A percentile compares a stretch with the other conserved stretches of the same genome.
Evolutionary conservation across 2,888 invertebrate genomes (phyloP).

Genomic region (Synergus itoensis): DNA sequence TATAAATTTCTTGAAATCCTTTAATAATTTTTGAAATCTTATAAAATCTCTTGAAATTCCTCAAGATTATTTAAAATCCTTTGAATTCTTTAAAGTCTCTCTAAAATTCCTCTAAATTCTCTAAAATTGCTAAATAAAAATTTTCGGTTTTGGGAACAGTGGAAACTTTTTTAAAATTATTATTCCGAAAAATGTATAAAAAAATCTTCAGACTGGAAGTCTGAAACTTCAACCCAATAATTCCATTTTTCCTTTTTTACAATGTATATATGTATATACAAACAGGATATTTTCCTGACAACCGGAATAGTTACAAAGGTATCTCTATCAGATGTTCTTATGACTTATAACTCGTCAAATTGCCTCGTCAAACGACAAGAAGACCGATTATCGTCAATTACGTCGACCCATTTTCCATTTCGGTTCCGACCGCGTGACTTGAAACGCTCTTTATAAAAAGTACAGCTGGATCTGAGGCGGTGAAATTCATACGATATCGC

Average conservation of each 20-base stretch:
- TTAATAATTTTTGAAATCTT: no score
- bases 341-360: slow-evolving; percentile 35
- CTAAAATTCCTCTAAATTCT: no score
- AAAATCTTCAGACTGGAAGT: no score
- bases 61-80: no score
- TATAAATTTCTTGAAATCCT: no score
- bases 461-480: slow-evolving; percentile 30
- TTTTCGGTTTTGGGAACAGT: no score
- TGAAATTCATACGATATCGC: slow-evolving; percentile 29
- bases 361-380: slow-evolving; percentile 4
- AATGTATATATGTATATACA: neutral
- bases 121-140: no score
- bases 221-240: neutral
- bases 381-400: slow-evolving; percentile 40
- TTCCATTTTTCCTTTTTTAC: neutral
- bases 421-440: slow-evolving; percentile 18
- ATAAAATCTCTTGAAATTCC: no score
- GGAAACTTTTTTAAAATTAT: no score
- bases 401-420: slow-evolving; percentile 36
- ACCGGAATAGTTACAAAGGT: slow-evolving; percentile 18
- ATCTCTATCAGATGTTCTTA: slow-evolving; percentile 34
- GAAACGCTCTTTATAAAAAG: slow-evolving; percentile 9
- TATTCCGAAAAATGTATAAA: no score
- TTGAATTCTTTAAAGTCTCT: no score
- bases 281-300: slow-evolving; percentile 5